phyloP scores from a whole-genome alignment of 2,888 invertebrate species.

The Dastarcus helophoroides region DNA sequence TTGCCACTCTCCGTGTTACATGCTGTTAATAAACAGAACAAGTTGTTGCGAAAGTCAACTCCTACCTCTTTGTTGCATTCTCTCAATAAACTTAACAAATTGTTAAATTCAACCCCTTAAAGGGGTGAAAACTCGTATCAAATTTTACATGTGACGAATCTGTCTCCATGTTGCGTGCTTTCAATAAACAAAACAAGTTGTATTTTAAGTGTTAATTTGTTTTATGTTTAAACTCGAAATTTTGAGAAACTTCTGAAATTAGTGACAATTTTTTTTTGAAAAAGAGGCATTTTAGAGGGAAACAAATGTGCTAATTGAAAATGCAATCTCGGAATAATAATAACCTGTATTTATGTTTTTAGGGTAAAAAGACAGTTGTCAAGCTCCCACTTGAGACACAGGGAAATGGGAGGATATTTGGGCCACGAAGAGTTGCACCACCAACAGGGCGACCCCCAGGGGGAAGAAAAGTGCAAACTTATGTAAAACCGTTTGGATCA shows the following conservation, averaged over 20 bases:
- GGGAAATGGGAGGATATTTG: slow-evolving; percentile 37
- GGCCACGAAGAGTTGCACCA: slow-evolving; percentile 43
- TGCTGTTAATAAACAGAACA: too few species aligned
- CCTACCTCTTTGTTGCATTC: too few species aligned
- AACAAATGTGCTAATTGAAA: too few species aligned
- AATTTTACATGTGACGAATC: neutral
- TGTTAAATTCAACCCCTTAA: too few species aligned
- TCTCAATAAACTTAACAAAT: too few species aligned
- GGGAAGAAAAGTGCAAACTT: slow-evolving; percentile 46
- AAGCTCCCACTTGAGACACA: slow-evolving; percentile 39
- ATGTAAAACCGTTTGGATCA: slow-evolving; percentile 36
- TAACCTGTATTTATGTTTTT: slow-evolving; percentile 15
- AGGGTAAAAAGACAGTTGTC: slow-evolving; percentile 39
- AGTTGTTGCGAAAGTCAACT: too few species aligned
- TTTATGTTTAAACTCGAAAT: neutral
- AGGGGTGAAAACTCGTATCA: neutral
- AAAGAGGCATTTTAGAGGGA: too few species aligned
- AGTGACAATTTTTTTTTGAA: too few species aligned
- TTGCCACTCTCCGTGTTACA: too few species aligned
- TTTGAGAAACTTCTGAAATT: too few species aligned
- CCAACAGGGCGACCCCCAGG: slow-evolving; percentile 40
- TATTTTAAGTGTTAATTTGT: neutral
- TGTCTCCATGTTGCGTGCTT: neutral
- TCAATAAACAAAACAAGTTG: slow-evolving; percentile 1
- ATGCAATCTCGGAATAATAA: slow-evolving; percentile 8